Evolutionary conservation across 2,113 vertebrate genomes (phyloP), one percentile per base, ranked within the genome.

Genomic region (Gnathonemus longibarbis): DNA sequence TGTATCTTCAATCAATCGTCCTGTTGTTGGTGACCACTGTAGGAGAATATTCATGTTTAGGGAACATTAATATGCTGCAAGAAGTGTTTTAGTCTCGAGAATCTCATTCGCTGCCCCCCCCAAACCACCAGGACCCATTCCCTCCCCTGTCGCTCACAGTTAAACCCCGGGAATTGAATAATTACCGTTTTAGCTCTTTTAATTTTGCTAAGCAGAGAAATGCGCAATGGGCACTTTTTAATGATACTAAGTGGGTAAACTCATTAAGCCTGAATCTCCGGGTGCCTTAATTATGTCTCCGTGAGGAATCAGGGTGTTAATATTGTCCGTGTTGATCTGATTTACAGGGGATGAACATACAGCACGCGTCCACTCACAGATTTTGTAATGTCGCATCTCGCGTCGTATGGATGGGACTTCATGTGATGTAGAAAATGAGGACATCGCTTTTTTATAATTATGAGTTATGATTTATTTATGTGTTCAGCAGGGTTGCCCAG

Each of bases 201-300:
- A 74, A 88, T 70, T 91, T 56, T 52, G 21, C 56, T 89, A 90
- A 91, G 70, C 86, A 21, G 85, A 88, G 70, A 92, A 90, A 24
- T 90, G 91, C 90, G 11, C 45, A 92, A 90, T 24, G 66, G 91
- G 91, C 92, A 91, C 91, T 91, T 93, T 91, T 89, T 90, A 91
- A 91, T 91, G 88, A 92, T 77, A 88, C 49, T 88, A 48, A 35
- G 83, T 42, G 87, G 88, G 48, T 93, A 62, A 91, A 87, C 88
- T 88, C 24, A 45, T 49, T 88, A 88, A 74, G 88, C 62, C 24
- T 45, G 62, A 49, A 42, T 88, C 88, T 88, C 42, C 0, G 27
- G 46, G 88, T 49, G 45, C 27, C 62, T 74, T 88, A 88, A 88
- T 88, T 88, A 74, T 31, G 62, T 74, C 88, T 88, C 42, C 24